phyloP scores from a whole-genome alignment of 2,888 invertebrate genomes.

The Glyphotaelius pellucidus region DNA sequence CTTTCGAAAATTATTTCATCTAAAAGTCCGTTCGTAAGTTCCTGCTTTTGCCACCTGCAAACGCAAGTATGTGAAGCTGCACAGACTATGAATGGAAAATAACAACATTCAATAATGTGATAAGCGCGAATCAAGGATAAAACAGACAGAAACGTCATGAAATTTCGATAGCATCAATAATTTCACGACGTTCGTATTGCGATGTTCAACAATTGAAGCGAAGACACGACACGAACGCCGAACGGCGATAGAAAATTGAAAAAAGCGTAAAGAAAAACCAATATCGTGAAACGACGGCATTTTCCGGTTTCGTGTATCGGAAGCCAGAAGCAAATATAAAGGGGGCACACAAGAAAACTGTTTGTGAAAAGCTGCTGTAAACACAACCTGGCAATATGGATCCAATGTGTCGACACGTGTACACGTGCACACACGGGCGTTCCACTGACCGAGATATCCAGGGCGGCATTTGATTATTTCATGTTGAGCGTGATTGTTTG shows the following conservation, averaged over 20 bases:
- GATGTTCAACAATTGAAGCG: neutral
- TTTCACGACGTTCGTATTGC: neutral
- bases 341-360: neutral
- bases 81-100: too few relatives aligned
- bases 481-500: neutral
- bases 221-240: neutral
- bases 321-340: slow-evolving; percentile 2
- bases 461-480: neutral
- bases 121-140: neutral
- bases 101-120: neutral
- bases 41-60: too few relatives aligned
- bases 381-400: neutral
- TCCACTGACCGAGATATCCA: neutral
- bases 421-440: neutral
- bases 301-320: slow-evolving; percentile 8
- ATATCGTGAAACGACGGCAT: neutral
- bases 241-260: neutral
- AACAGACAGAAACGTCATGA: neutral
- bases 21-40: too few relatives aligned
- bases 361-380: neutral
- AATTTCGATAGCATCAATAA: neutral
- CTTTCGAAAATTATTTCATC: too few relatives aligned
- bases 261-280: neutral
- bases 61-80: too few relatives aligned
- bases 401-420: neutral